Evolutionary conservation across 2,888 invertebrate species (phyloP), one percentile per base, ranked within the genome.

Genomic region (Scaptomyza parva): DNA sequence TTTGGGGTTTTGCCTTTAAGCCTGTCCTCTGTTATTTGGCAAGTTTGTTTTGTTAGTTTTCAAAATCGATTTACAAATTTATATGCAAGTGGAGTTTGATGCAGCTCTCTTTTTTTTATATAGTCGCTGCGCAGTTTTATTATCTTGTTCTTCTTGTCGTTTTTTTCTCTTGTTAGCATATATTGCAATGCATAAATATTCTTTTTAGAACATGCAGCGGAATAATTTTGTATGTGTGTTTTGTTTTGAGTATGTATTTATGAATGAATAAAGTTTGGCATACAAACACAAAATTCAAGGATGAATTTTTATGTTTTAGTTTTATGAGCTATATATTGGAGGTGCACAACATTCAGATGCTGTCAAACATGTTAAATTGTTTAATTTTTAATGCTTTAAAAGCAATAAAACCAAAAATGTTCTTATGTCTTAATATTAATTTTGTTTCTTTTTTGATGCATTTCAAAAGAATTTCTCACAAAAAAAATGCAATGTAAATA

Each of bases 1-100:
- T 78, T 40, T 30, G 8, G 8, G 55, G 66, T 53, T 62, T 61
- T 54, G 70, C 57, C 51, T 43, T 44, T 44, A 14, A 18, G 33
- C 8, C 43, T 52, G 28, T 53, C 12, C 35, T n/a, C 5, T 9
- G 17, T 44, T 39, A 41, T 58, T 82, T 79, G 65, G 80, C 83
- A 73, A 79, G 65, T 76, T 77, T 76, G 79, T 76, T 82, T 76
- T 82, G 83, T 82, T 71, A 69, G 79, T 78, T 82, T 78, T 64
- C 78, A 60, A 76, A 78, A 78, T 82, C 78, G 78, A 78, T 82
- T 82, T 78, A 76, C 71, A 75, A 73, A 73, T 70, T 75, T 72
- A 70, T 75, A 70, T 48, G 63, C 74, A 73, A 55, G 26, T 35
- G 26, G 69, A 62, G 71, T 17, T 51, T 58, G 51, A 41, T 14